Conservation (phyloP, 2,888 invertebrate genomes). For the Hanleya hanleyi region DNA sequence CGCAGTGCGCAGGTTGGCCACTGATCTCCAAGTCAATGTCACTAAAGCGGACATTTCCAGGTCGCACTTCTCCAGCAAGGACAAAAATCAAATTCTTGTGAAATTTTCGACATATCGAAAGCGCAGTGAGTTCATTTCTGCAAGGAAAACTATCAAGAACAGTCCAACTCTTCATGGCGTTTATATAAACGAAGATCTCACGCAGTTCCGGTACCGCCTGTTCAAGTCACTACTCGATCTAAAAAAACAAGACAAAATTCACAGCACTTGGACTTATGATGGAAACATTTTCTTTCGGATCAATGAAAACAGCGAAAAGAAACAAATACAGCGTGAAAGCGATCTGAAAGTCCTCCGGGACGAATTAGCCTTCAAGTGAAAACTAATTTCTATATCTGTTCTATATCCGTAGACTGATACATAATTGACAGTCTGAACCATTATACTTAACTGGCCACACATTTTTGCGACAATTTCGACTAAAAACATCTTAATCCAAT, state of each 20-base stretch:
- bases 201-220: background rate
- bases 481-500: too few relatives aligned
- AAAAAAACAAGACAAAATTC: background rate
- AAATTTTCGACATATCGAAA: conserved; percentile 2
- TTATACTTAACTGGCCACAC: too few relatives aligned
- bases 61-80: conserved; percentile 1
- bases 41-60: background rate
- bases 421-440: too few relatives aligned
- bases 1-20: background rate
- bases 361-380: too few relatives aligned
- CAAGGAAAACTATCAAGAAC: background rate
- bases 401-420: too few relatives aligned
- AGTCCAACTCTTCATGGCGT: background rate
- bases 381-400: too few relatives aligned
- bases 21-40: background rate
- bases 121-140: background rate
- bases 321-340: background rate
- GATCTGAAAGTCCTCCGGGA: too few relatives aligned
- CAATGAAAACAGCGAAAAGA: background rate
- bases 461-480: too few relatives aligned
- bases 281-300: background rate
- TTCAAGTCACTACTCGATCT: background rate
- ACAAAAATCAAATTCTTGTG: background rate
- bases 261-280: background rate
- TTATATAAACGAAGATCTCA: conserved; percentile 5